Evolutionary conservation across 2,797 vertebrate species (phyloP).

Genomic region (Epinephelus awoara): DNA sequence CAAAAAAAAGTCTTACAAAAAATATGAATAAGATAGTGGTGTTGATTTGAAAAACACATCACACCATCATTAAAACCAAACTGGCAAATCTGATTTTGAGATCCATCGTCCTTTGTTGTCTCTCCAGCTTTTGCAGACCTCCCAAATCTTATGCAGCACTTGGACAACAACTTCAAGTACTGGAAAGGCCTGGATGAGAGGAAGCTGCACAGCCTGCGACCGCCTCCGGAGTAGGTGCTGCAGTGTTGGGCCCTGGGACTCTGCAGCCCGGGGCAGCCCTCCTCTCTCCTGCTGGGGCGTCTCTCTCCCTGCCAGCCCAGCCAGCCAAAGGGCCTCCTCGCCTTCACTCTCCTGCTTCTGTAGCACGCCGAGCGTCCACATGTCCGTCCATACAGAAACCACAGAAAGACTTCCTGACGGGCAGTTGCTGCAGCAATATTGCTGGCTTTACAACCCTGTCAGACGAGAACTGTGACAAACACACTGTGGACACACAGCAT

Average conservation of each 20-base stretch:
- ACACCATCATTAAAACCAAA: not conserved
- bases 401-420: constrained; percentile 69
- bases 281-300: constrained; percentile 72
- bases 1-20: not conserved
- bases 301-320: constrained; percentile 80
- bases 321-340: constrained; percentile 78
- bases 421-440: constrained; percentile 50
- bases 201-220: constrained; percentile 92
- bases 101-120: constrained; percentile 9
- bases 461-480: constrained; percentile 65
- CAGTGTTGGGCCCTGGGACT: constrained; percentile 58
- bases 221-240: constrained; percentile 89
- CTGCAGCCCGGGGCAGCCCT: constrained; percentile 44
- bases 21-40: not conserved
- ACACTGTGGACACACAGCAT: constrained; percentile 63
- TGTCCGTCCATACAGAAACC: constrained; percentile 69
- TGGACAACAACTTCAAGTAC: constrained; percentile 98
- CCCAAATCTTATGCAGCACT: constrained; percentile 96
- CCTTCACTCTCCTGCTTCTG: constrained; percentile 79
- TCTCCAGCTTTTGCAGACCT: constrained; percentile 94
- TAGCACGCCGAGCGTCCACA: constrained; percentile 74
- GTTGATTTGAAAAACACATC: not conserved
- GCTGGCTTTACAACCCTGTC: constrained; percentile 53
- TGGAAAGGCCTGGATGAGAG: constrained; percentile 96
- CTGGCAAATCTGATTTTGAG: not conserved